Percentiles rank a stretch among this genome's conserved stretches.
Conservation (phyloP, 2,113 vertebrate genomes). For the Blennius ocellaris region DNA sequence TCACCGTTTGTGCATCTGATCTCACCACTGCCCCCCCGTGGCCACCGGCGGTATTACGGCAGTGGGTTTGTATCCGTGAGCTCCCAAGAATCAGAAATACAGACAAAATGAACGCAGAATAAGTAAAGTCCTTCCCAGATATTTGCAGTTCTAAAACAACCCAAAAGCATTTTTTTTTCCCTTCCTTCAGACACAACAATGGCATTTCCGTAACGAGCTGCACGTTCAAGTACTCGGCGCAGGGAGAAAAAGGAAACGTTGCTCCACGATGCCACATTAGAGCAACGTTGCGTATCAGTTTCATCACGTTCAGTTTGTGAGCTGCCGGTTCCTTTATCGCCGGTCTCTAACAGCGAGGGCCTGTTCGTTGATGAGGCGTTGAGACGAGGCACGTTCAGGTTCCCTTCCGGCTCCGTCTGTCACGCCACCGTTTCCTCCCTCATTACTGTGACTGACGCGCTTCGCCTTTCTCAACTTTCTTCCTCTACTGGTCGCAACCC, state of each 20-base stretch:
- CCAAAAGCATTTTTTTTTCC: not conserved
- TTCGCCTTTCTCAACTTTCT: not conserved
- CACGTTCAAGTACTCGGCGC: not conserved
- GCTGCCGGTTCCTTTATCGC: not conserved
- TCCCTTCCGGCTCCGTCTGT: too few relatives aligned
- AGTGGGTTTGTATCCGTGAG: too few relatives aligned
- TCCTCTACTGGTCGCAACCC: not conserved
- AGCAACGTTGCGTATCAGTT: not conserved
- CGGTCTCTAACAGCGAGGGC: too few relatives aligned
- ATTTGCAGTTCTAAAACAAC: too few relatives aligned
- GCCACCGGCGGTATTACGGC: too few relatives aligned
- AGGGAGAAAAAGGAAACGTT: not conserved
- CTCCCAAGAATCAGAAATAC: too few relatives aligned
- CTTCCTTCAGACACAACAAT: not conserved
- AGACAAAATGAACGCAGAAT: too few relatives aligned
- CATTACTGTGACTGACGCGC: not conserved
- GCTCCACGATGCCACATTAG: not conserved
- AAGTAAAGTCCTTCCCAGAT: too few relatives aligned
- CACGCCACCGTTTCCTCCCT: not conserved
- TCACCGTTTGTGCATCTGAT: too few relatives aligned
- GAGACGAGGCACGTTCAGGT: too few relatives aligned
- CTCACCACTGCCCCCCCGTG: too few relatives aligned
- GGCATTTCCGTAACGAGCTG: not conserved
- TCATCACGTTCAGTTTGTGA: not conserved
- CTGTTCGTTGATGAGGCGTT: too few relatives aligned